A percentile compares a stretch with the other conserved stretches of the same genome.
Evolutionary conservation across 2,113 vertebrate species (phyloP).

Genomic region (Tragulus kanchil): DNA sequence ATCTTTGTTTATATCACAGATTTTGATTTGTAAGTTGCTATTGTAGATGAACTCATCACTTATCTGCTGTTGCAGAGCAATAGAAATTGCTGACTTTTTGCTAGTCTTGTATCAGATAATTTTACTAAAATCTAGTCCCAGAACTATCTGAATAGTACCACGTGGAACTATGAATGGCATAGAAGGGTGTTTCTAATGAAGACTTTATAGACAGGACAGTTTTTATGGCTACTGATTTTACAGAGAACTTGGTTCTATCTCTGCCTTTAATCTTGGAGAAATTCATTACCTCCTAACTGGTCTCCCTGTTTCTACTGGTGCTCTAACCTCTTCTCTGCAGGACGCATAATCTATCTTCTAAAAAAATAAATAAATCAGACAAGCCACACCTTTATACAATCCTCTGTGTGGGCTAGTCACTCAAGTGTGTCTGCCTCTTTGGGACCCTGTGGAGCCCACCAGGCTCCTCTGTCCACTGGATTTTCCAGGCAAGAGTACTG

Average conservation of each 20-base stretch:
- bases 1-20: not conserved
- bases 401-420: too few relatives aligned
- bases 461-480: too few relatives aligned
- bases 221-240: not conserved
- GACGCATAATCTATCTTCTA: not conserved
- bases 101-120: not conserved
- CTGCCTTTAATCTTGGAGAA: not conserved
- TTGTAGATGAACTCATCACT: not conserved
- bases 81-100: not conserved
- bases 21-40: not conserved
- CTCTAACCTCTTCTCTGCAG: not conserved
- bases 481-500: too few relatives aligned
- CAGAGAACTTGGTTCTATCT: not conserved
- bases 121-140: not conserved
- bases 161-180: not conserved
- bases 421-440: too few relatives aligned
- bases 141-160: not conserved
- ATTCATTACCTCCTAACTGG: not conserved
- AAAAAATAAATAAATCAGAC: not conserved
- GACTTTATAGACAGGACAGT: not conserved
- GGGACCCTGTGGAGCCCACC: too few relatives aligned
- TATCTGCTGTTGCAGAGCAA: not conserved
- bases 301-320: not conserved
- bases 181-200: not conserved
- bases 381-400: not conserved